Conservation (phyloP, 2,113 vertebrate species). For the Dromiciops gliroides region DNA sequence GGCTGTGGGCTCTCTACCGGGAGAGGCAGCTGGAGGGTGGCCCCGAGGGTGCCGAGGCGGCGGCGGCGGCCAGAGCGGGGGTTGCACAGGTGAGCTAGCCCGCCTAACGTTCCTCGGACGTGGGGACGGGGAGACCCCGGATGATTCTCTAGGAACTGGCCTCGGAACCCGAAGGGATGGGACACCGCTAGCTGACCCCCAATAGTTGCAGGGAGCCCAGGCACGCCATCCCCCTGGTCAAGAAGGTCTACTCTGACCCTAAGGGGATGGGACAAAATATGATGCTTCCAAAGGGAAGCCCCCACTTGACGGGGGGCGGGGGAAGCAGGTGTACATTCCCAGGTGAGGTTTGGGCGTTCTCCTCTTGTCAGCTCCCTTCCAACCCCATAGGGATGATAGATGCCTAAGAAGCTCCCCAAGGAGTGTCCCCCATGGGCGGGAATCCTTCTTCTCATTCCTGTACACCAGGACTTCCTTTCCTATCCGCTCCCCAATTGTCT, state of each 20-base stretch:
- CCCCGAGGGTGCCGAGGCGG: conserved; percentile 77
- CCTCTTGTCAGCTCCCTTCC: not conserved
- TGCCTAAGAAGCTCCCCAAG: not conserved
- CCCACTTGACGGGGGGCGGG: too few species aligned
- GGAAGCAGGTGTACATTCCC: not conserved
- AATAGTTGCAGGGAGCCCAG: not conserved
- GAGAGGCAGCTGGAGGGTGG: conserved; percentile 91
- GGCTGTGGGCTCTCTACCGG: conserved; percentile 94
- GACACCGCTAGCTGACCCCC: not conserved
- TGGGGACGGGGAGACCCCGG: not conserved
- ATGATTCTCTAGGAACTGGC: not conserved
- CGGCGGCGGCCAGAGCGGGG: conserved; percentile 67
- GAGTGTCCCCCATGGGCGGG: not conserved
- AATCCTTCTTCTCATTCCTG: not conserved
- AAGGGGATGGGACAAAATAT: not conserved
- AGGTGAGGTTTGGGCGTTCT: not conserved
- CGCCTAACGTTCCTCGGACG: not conserved
- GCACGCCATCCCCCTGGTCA: too few species aligned
- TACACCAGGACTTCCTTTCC: not conserved
- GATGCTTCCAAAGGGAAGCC: not conserved
- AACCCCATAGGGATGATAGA: too few species aligned
- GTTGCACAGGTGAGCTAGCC: conserved; percentile 83
- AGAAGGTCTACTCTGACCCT: not conserved
- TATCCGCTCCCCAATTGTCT: too few species aligned
- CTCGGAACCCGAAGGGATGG: not conserved